phyloP scores from a whole-genome alignment of 92 coral and sea anemone genomes.

The Parazoanthus atlanticus region DNA sequence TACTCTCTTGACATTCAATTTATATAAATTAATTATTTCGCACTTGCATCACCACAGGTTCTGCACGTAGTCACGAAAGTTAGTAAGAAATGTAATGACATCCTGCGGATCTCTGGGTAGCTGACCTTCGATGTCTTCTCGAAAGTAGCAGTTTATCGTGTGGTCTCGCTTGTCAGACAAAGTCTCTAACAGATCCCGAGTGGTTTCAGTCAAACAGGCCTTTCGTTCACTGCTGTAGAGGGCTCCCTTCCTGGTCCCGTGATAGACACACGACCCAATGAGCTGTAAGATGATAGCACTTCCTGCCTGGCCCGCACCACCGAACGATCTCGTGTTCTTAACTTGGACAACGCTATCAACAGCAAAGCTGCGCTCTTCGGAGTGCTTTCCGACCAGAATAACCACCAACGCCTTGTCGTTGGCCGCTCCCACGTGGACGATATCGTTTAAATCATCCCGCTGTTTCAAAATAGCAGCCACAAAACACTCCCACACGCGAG shows the following conservation, averaged over 20 bases:
- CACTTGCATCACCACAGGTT: not conserved
- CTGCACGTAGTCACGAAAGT: slow-evolving; percentile 30
- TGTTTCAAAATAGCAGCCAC: slow-evolving; percentile 31
- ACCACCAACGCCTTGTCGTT: slow-evolving; percentile 36
- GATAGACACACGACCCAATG: slow-evolving; percentile 40
- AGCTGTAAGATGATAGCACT: slow-evolving; percentile 25
- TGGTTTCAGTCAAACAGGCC: slow-evolving; percentile 15
- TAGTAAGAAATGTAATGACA: not conserved
- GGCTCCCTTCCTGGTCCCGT: slow-evolving; percentile 37
- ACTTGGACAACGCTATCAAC: slow-evolving; percentile 37
- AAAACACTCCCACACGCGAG: slow-evolving; percentile 29
- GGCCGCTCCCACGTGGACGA: slow-evolving; percentile 31
- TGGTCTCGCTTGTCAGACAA: slow-evolving; percentile 2
- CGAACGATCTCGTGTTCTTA: not conserved
- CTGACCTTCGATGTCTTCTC: slow-evolving; percentile 26
- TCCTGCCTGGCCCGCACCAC: not conserved
- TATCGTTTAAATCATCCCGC: slow-evolving; percentile 35
- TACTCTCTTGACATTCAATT: not conserved
- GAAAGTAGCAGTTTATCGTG: slow-evolving; percentile 20
- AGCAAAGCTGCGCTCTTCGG: slow-evolving; percentile 17
- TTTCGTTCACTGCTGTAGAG: slow-evolving; percentile 25
- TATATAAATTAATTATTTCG: not conserved
- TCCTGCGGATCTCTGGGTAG: slow-evolving; percentile 25
- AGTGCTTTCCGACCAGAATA: slow-evolving; percentile 21
- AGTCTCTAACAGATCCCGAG: slow-evolving; percentile 12